phyloP scores from a whole-genome alignment of 2,888 invertebrate species.

The Scrobipalpa atriplicella region DNA sequence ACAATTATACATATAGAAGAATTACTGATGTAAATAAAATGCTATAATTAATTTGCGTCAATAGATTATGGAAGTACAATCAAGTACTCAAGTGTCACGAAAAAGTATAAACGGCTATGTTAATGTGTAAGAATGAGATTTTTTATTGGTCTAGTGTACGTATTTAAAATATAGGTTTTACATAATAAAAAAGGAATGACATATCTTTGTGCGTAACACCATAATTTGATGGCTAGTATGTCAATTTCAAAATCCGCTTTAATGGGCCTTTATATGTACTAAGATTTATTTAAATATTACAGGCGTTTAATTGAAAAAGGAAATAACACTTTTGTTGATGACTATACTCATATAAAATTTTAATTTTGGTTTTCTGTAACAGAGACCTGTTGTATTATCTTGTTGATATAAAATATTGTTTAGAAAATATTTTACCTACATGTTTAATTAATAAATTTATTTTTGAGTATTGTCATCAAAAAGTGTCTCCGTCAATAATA shows the following conservation, averaged over 20 bases:
- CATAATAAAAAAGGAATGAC: slow-evolving; percentile 51
- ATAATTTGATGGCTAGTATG: slow-evolving; percentile 40
- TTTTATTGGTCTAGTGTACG: slow-evolving; percentile 39
- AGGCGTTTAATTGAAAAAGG: background rate
- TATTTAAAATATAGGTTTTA: slow-evolving; percentile 38
- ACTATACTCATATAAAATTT: background rate
- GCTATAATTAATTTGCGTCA: slow-evolving; percentile 42
- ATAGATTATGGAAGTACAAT: slow-evolving; percentile 57
- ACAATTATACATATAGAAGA: slow-evolving; percentile 34
- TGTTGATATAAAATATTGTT: too few species aligned
- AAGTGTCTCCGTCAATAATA: background rate
- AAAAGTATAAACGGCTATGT: slow-evolving; percentile 42
- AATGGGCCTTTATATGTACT: slow-evolving; percentile 43
- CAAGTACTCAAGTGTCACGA: slow-evolving; percentile 59
- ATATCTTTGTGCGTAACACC: slow-evolving; percentile 59
- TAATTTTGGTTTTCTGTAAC: background rate
- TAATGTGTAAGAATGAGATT: slow-evolving; percentile 39
- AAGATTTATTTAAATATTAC: slow-evolving; percentile 4
- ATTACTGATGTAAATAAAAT: slow-evolving; percentile 36
- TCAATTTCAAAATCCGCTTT: slow-evolving; percentile 54
- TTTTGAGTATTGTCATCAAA: background rate
- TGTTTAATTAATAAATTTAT: too few species aligned
- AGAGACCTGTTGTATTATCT: too few species aligned
- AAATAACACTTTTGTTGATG: slow-evolving; percentile 5
- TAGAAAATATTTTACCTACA: too few species aligned